Percentiles rank a stretch among this genome's conserved stretches.
Conservation (phyloP, 2,888 invertebrate genomes). For the Drosophila infuscata region DNA sequence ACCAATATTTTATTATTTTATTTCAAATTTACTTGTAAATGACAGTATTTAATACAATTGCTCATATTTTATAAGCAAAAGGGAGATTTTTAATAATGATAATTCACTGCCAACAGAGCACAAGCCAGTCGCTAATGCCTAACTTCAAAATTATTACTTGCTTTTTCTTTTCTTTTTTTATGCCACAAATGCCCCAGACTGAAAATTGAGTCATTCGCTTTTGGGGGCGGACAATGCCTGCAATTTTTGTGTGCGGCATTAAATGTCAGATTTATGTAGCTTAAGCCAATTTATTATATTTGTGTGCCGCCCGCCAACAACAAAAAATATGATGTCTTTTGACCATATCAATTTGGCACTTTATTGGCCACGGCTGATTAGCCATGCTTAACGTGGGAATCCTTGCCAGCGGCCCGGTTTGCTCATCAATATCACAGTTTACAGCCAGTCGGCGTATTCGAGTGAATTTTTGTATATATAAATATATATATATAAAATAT, state of each 20-base stretch:
- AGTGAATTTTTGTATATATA: conserved; percentile 4
- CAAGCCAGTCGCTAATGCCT: background rate
- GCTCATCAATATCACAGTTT: conserved; percentile 64
- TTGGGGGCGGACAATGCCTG: conserved; percentile 49
- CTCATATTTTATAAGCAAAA: background rate
- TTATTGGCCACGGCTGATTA: conserved; percentile 61
- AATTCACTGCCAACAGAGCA: conserved; percentile 3
- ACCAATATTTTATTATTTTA: background rate
- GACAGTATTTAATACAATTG: background rate
- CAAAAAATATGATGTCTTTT: conserved; percentile 30
- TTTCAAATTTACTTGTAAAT: background rate
- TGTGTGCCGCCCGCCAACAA: conserved; percentile 24
- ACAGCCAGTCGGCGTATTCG: conserved; percentile 44
- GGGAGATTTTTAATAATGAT: background rate
- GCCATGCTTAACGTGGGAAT: conserved; percentile 74
- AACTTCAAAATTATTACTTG: background rate
- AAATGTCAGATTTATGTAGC: conserved; percentile 80
- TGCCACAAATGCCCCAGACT: conserved; percentile 39
- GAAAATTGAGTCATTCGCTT: conserved; percentile 75
- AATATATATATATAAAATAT: conserved; percentile 13
- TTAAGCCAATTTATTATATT: conserved; percentile 61
- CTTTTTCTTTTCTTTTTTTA: background rate
- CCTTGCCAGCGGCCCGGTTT: conserved; percentile 28
- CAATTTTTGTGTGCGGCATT: conserved; percentile 73
- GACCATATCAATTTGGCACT: conserved; percentile 73